Evolutionary conservation across 2,113 vertebrate species (phyloP).

Genomic region (Chloropsis hardwickii): DNA sequence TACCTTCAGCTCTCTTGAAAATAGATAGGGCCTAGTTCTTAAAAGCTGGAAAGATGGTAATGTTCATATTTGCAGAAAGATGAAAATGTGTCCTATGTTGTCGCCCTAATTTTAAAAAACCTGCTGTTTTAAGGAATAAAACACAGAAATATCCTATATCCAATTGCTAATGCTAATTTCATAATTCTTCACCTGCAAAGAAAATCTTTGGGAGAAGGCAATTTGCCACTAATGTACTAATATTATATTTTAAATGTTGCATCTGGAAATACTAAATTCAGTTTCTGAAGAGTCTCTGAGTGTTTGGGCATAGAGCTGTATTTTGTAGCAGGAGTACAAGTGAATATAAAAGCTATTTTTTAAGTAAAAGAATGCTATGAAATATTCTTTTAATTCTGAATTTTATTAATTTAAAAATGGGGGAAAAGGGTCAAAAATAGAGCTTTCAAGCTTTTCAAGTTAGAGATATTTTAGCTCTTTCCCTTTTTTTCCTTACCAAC

Average conservation of each 20-base stretch:
- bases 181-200: neutral
- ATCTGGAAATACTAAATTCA: neutral
- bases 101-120: neutral
- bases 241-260: neutral
- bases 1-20: neutral
- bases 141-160: fast-evolving
- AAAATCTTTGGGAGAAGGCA: neutral
- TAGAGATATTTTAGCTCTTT: neutral
- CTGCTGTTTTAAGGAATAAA: neutral
- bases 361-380: neutral
- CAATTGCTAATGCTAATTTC: neutral
- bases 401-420: neutral
- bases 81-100: neutral
- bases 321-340: neutral
- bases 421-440: neutral
- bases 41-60: neutral
- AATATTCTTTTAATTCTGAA: neutral
- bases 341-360: neutral
- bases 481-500: slow-evolving; percentile 1
- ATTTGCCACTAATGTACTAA: neutral
- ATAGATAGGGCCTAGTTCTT: neutral
- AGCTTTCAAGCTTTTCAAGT: neutral
- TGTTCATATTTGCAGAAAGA: neutral
- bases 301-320: neutral
- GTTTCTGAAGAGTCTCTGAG: neutral